A percentile compares a stretch with the other conserved stretches of the same genome.
Evolutionary conservation across 2,113 vertebrate genomes (phyloP).

Genomic region (Cepphus grylle): DNA sequence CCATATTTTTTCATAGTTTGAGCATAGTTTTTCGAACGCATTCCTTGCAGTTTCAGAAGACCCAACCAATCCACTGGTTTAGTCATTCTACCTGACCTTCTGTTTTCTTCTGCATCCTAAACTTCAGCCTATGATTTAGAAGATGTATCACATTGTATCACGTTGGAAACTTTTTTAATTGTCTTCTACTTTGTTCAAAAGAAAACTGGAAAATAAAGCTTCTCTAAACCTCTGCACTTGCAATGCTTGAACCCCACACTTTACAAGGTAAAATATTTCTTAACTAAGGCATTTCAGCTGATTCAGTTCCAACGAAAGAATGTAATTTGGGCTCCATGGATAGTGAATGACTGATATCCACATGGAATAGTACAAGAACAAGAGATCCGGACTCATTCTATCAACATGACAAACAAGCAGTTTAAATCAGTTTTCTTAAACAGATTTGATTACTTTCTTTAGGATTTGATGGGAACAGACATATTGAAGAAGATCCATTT

Average conservation of each 20-base stretch:
- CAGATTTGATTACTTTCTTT: not conserved
- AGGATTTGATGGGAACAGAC: not conserved
- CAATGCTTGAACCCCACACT: not conserved
- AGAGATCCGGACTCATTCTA: not conserved
- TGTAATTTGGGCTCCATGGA: not conserved
- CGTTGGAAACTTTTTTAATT: not conserved
- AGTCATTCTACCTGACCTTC: not conserved
- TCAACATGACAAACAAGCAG: not conserved
- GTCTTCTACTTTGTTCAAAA: not conserved
- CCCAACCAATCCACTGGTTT: not conserved
- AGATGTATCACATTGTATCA: accelerated
- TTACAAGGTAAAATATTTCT: not conserved
- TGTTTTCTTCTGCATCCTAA: not conserved
- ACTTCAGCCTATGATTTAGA: not conserved
- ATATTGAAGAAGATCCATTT: not conserved
- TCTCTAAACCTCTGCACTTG: not conserved
- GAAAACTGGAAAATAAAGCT: not conserved
- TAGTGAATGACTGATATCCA: not conserved
- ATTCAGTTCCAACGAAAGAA: not conserved
- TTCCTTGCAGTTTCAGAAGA: not conserved
- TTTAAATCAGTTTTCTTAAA: not conserved
- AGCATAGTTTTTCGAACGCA: not conserved
- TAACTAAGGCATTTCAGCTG: not conserved
- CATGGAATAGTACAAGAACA: not conserved
- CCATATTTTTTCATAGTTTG: not conserved